A percentile compares a stretch with the other conserved stretches of the same genome.
phyloP scores from a whole-genome alignment of 2,888 invertebrate species.

The Cremastinae sp. region DNA sequence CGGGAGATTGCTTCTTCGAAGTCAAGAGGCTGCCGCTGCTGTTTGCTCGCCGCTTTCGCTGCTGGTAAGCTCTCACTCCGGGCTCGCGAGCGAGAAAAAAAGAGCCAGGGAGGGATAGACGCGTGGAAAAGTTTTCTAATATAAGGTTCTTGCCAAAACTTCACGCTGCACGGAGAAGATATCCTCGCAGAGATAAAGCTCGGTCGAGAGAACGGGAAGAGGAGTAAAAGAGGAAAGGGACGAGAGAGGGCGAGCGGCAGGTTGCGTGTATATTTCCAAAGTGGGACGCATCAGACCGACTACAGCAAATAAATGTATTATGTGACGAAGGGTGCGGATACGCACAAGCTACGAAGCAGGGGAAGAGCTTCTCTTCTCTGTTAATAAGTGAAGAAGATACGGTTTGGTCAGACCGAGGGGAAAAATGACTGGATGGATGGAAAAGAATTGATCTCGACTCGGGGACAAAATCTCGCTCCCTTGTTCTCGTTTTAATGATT shows the following conservation, averaged over 20 bases:
- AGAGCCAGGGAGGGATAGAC: constrained; percentile 44
- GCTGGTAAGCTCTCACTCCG: constrained; percentile 4
- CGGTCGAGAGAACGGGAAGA: constrained; percentile 34
- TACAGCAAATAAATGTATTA: constrained; percentile 62
- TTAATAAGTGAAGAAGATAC: constrained; percentile 43
- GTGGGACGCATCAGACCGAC: constrained; percentile 48
- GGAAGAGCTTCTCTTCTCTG: constrained; percentile 52
- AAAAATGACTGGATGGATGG: constrained; percentile 11
- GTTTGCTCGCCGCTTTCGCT: constrained; percentile 6
- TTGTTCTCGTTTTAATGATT: too few relatives aligned
- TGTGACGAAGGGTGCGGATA: constrained; percentile 35
- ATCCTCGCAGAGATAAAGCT: constrained; percentile 47
- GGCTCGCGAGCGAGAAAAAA: constrained; percentile 26
- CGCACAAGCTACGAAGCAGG: constrained; percentile 18
- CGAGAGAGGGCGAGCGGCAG: constrained; percentile 46
- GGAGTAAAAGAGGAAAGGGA: constrained; percentile 28
- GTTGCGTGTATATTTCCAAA: constrained; percentile 54
- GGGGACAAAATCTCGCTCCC: background rate
- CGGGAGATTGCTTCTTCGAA: constrained; percentile 67
- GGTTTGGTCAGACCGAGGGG: constrained; percentile 36
- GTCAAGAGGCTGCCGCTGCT: constrained; percentile 57
- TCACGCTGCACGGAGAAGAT: constrained; percentile 36
- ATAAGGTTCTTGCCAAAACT: constrained; percentile 60
- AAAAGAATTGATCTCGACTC: background rate
- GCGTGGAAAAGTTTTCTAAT: constrained; percentile 66